Base-by-base conservation (phyloP, 2,797 vertebrate species). In the Sarcophilus harrisii region DNA sequence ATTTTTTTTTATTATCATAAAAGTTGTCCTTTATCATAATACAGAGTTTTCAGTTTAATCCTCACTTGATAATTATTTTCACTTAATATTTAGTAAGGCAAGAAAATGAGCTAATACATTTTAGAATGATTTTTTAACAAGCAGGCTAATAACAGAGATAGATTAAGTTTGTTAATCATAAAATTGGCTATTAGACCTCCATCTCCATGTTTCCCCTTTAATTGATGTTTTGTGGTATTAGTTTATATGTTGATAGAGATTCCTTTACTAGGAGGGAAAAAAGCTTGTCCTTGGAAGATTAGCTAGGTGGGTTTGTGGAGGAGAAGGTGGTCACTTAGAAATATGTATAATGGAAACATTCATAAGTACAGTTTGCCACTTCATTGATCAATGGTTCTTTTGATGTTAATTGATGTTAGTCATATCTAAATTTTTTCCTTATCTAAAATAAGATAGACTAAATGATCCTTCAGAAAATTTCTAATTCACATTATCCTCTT, bases 171-270 rank as follows among this genome's bases (percentile, higher is more conserved):
- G 4, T 49, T 93, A 92, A 59, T 24, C 27, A 45, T 58, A 90
- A n/a, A 93, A 38, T 94, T 95, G 62, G 54, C 52, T 95, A 95
- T 32, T 29, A 89, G 73, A 55, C 92, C 92, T 38, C 95, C 62
- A 58, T 87, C 5, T 91, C 52, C 54, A 0, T 93, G 14, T 91
- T 30, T 94, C 92, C 62, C 91, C 16, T 21, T 62, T 87, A 81
- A 89, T 54, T 94, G 14, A 58, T 89, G 62, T 95, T 28, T 94
- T 94, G n/a, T 59, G 55, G 5, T 95, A 93, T 93, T 90, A 91
- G 11, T 91, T 93, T 24, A 60, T 57, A 14, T 90, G 38, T 58
- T 93, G 5, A 92, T 12, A 32, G 24, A 13, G 54, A 16, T 87
- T 95, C 16, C 38, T 95, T 90, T 59, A n/a, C 81, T 91, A 45